Conservation (phyloP, 2,797 vertebrate species). For the Diplodus sargus region DNA sequence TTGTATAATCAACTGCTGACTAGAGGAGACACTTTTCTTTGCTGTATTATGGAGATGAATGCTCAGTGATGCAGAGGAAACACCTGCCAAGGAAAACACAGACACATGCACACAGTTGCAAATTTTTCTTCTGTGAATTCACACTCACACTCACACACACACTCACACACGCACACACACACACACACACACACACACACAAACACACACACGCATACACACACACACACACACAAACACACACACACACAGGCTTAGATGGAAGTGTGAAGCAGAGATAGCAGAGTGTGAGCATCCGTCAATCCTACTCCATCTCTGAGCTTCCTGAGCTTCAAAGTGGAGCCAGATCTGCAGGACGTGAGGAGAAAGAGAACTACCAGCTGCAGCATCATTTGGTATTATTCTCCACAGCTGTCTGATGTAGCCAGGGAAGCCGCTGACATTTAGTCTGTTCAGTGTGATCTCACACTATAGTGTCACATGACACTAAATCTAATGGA, state of each 20-base stretch:
- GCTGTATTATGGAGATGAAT: slow-evolving; percentile 15
- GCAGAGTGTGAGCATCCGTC: slow-evolving; percentile 49
- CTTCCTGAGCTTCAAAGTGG: slow-evolving; percentile 52
- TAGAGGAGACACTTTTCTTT: slow-evolving; percentile 18
- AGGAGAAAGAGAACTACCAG: slow-evolving; percentile 48
- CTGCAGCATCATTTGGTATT: slow-evolving; percentile 27
- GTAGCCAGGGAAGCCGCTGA: slow-evolving; percentile 21
- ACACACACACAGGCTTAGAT: background rate
- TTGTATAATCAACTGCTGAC: background rate
- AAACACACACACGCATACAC: background rate
- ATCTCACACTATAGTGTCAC: background rate
- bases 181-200: background rate
- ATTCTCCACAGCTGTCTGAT: slow-evolving; percentile 28
- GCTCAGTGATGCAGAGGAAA: slow-evolving; percentile 35
- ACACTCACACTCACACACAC: background rate
- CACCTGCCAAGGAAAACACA: slow-evolving; percentile 34
- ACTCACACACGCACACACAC: background rate
- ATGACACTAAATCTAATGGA: slow-evolving; percentile 8
- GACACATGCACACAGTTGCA: background rate
- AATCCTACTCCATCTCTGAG: slow-evolving; percentile 18
- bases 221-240: background rate
- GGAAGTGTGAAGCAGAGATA: slow-evolving; percentile 30
- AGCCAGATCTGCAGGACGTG: slow-evolving; percentile 42
- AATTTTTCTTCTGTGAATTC: background rate
- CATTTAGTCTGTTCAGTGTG: background rate